Conservation (phyloP, 2,888 invertebrate genomes). For the Zhengitettix transpicula region DNA sequence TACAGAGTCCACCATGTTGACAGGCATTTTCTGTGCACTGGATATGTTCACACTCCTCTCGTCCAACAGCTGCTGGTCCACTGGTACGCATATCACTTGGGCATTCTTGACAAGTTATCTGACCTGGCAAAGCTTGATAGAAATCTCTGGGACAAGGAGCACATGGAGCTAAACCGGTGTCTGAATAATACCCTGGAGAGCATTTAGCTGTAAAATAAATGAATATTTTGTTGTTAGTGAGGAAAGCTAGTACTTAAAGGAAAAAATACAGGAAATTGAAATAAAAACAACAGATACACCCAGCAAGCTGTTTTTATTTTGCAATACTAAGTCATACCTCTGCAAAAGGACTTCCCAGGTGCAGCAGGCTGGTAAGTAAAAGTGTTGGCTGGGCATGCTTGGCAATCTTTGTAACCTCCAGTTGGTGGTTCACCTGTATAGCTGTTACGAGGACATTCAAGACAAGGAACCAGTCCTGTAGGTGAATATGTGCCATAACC, state of each 20-base stretch:
- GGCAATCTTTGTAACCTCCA: conserved; percentile 85
- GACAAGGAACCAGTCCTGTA: conserved; percentile 81
- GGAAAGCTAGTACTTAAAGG: too few species aligned
- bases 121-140: conserved; percentile 73
- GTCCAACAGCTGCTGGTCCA: conserved; percentile 56
- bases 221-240: too few species aligned
- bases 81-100: conserved; percentile 80
- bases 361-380: conserved; percentile 88
- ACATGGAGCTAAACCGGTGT: conserved; percentile 86
- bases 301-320: too few species aligned
- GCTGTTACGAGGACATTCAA: conserved; percentile 86
- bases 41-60: conserved; percentile 75
- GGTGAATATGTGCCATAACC: conserved; percentile 93
- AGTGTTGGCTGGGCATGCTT: conserved; percentile 76
- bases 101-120: conserved; percentile 76
- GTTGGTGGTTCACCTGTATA: conserved; percentile 76
- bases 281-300: too few species aligned
- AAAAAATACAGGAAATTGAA: too few species aligned
- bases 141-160: conserved; percentile 83
- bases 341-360: conserved; percentile 60
- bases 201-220: conserved; percentile 48
- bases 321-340: conserved; percentile 23
- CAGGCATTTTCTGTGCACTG: conserved; percentile 78
- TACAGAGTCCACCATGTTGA: conserved; percentile 79
- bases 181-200: conserved; percentile 75